These are phyloP conservation scores for Empis stercorea DNA, from an alignment of 2,888 invertebrate species.

Conservation along the genomic window DNA sequence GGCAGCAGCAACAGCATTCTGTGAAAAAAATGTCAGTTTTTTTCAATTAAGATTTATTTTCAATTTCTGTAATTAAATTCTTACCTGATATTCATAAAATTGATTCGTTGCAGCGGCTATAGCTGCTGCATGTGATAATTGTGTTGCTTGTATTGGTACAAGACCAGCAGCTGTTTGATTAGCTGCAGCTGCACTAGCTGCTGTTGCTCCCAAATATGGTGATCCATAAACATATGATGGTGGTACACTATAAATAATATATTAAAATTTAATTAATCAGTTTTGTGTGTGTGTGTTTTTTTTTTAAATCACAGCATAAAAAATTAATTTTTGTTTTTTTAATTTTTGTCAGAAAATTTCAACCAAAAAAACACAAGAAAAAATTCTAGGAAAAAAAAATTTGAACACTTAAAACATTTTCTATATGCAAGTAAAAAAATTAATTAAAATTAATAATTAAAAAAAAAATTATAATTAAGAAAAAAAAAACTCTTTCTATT, in stretches of 20 bases:
- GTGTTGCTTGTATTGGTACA: slow-evolving; percentile 50
- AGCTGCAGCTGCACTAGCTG: slow-evolving; percentile 16
- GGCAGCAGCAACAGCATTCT: slow-evolving; percentile 18
- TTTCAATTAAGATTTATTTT: too few species aligned
- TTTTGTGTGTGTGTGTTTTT: too few species aligned
- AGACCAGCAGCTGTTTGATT: slow-evolving; percentile 44
- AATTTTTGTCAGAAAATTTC: slow-evolving; percentile 4
- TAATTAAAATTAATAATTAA: slow-evolving; percentile 1
- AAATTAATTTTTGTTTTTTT: slow-evolving; percentile 8
- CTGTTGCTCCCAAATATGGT: slow-evolving; percentile 53
- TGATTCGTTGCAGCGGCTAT: slow-evolving; percentile 71
- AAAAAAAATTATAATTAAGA: slow-evolving; percentile 12
- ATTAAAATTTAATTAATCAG: neutral
- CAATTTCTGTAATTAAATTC: too few species aligned
- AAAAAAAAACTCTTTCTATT: slow-evolving; percentile 7
- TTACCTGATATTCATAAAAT: slow-evolving; percentile 62
- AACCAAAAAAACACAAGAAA: slow-evolving; percentile 4
- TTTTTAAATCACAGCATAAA: slow-evolving; percentile 7
- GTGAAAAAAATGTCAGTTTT: neutral
- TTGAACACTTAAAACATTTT: slow-evolving; percentile 4
- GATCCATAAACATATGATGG: slow-evolving; percentile 68
- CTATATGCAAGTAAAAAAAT: slow-evolving; percentile 7
- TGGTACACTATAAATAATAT: slow-evolving; percentile 52
- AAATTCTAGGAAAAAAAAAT: neutral
- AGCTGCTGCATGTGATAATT: slow-evolving; percentile 61